A percentile compares a stretch with the other conserved stretches of the same genome.
Evolutionary conservation across 2,797 vertebrate genomes (phyloP).

Genomic region (Sebastes goodei): DNA sequence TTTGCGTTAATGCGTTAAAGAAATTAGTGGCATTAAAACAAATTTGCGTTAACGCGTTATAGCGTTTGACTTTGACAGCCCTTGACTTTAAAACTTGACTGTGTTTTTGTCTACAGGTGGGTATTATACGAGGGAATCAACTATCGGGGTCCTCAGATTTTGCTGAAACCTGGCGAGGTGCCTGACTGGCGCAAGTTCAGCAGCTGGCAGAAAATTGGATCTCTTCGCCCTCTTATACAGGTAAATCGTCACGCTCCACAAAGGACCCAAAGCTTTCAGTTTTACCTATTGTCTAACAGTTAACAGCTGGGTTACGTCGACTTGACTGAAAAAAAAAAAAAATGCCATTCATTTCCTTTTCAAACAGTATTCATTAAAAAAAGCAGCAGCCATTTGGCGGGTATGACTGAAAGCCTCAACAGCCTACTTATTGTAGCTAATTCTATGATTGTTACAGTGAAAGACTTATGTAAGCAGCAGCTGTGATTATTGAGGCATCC

Average conservation of each 20-base stretch:
- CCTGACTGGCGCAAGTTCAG: conserved; percentile 85
- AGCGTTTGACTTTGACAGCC: too few species aligned
- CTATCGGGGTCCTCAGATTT: conserved; percentile 90
- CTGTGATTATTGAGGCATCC: background rate
- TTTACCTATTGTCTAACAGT: background rate
- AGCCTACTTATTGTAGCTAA: background rate
- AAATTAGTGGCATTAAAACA: too few species aligned
- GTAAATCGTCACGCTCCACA: conserved; percentile 61
- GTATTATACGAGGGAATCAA: conserved; percentile 89
- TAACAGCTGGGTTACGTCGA: background rate
- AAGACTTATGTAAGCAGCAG: background rate
- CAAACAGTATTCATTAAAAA: background rate
- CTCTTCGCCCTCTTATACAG: conserved; percentile 91
- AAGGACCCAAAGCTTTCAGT: background rate
- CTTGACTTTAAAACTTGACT: background rate
- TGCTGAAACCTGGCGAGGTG: conserved; percentile 86
- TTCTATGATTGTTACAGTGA: background rate
- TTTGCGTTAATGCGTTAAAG: too few species aligned
- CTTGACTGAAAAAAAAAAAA: background rate
- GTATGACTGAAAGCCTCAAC: background rate
- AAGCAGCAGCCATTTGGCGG: background rate
- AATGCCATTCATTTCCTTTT: background rate
- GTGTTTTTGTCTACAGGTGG: conserved; percentile 82
- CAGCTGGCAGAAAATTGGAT: conserved; percentile 88
- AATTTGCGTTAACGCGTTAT: accelerated